phyloP scores from a whole-genome alignment of 92 coral and sea anemone species.

The Umimayanthus chanpuru region DNA sequence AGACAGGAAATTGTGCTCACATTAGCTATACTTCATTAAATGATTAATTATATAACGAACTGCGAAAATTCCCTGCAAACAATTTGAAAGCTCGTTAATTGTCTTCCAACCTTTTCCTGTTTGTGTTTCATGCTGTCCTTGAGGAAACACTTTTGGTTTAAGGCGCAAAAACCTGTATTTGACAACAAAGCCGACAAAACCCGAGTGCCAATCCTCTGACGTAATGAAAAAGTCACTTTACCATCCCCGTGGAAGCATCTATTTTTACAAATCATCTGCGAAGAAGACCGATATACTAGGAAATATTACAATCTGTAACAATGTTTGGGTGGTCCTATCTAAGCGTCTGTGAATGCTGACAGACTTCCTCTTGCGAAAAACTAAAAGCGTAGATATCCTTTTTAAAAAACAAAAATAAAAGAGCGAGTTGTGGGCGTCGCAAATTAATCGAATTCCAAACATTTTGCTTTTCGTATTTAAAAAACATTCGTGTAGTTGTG shows the following conservation, averaged over 20 bases:
- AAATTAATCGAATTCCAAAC: background rate
- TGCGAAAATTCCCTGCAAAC: conserved; percentile 15
- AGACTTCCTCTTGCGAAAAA: background rate
- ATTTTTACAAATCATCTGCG: background rate
- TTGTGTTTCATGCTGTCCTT: conserved; percentile 11
- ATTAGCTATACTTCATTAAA: background rate
- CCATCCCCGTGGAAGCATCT: background rate
- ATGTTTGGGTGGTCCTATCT: background rate
- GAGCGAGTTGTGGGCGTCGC: conserved; percentile 5
- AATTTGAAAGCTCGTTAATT: conserved; percentile 29
- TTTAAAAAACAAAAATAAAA: too few species aligned
- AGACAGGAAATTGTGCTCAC: conserved; percentile 12
- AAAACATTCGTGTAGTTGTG: background rate
- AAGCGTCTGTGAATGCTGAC: background rate
- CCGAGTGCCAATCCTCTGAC: conserved; percentile 16
- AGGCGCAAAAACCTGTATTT: background rate
- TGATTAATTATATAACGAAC: background rate
- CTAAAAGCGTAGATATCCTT: background rate
- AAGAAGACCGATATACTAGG: background rate
- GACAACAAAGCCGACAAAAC: background rate
- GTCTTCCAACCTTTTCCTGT: conserved; percentile 38
- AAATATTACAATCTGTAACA: background rate
- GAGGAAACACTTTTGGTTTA: background rate
- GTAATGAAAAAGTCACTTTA: background rate
- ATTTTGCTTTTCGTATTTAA: conserved; percentile 12